A percentile compares a stretch with the other conserved stretches of the same genome.
Evolutionary conservation across 1,140 invertebrate species (phyloP).

Genomic region (Pentalonia nigronervosa): DNA sequence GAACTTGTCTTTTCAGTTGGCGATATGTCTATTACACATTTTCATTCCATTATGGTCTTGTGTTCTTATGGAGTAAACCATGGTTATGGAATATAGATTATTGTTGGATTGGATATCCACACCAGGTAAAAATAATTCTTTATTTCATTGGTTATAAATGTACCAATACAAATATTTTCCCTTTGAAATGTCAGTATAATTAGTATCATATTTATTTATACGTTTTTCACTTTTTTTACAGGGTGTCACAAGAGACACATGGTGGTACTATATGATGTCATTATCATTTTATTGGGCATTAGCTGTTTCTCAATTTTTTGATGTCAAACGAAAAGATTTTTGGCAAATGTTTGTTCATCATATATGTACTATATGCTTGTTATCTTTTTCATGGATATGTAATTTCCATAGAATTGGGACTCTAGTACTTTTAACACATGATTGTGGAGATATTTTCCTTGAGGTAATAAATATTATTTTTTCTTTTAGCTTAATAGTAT

Average conservation of each 20-base stretch:
- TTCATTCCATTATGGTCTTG: slow-evolving; percentile 83
- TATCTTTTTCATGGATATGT: slow-evolving; percentile 92
- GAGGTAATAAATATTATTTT: slow-evolving; percentile 72
- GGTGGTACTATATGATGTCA: slow-evolving; percentile 97
- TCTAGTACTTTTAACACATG: slow-evolving; percentile 90
- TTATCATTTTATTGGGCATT: slow-evolving; percentile 96
- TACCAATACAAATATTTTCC: background rate
- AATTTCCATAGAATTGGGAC: slow-evolving; percentile 93
- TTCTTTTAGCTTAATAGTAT: background rate
- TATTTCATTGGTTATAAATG: background rate
- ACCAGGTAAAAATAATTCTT: slow-evolving; percentile 67
- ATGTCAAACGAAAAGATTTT: slow-evolving; percentile 93
- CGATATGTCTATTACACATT: slow-evolving; percentile 85
- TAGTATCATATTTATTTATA: background rate
- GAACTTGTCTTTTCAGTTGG: slow-evolving; percentile 72
- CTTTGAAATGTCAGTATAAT: background rate
- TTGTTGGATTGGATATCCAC: slow-evolving; percentile 85
- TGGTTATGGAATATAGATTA: slow-evolving; percentile 94
- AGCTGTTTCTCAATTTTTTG: slow-evolving; percentile 90
- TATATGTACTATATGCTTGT: slow-evolving; percentile 86
- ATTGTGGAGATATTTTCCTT: slow-evolving; percentile 93
- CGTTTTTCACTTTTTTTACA: slow-evolving; percentile 64
- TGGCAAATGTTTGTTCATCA: slow-evolving; percentile 99
- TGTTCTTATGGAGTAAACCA: slow-evolving; percentile 88
- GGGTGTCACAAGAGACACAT: slow-evolving; percentile 75